Evolutionary conservation across 37 sponge, comb jelly and placozoan species (phyloP), one percentile per base, ranked within the genome.

Genomic region (Haliclona indistincta): DNA sequence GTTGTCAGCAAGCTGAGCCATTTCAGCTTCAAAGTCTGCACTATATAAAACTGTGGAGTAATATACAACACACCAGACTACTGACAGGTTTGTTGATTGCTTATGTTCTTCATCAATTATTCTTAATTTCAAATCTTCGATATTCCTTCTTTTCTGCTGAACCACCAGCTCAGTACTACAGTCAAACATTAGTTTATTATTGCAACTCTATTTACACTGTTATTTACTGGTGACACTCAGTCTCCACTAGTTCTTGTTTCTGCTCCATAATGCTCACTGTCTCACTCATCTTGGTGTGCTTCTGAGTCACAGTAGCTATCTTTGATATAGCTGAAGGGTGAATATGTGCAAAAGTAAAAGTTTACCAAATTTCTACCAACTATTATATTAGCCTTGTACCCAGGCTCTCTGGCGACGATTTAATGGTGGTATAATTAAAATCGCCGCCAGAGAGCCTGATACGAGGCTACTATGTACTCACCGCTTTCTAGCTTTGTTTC

Each of bases 1-100:
- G 30, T 61, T 67, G 19, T 83, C 76, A 1, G 75, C 45, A 1
- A 83, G 53, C 56, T 54, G 17, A 10, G 19, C 53, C 84, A 83
- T 75, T 38, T 75, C 28, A 3, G 7, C 6, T n/a, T 75, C 76
- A 69, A 76, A 83, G 5, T 44, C 51, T 25, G 44, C 53, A 37
- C 84, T 84, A 42, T 23, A 51, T n/a, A 64, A 43, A 44, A 1
- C 7, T 2, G 30, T 49, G 13, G 4, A 43, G 30, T 26, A 15
- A 28, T 34, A 23, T 15, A 25, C 0, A 25, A 68, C 29, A 22
- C 42, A 68, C 19, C 54, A 52, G 35, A 22, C 3, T 68, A 3
- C 2, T 25, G 37, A 7, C 22, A 11, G 0, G 34, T 25, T 1
- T 36, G 17, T 25, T 2, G 3, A n/a, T n/a, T n/a, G n/a, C n/a